Evolutionary conservation across 2,113 vertebrate genomes (phyloP).

Genomic region (Phyllopteryx taeniolatus): DNA sequence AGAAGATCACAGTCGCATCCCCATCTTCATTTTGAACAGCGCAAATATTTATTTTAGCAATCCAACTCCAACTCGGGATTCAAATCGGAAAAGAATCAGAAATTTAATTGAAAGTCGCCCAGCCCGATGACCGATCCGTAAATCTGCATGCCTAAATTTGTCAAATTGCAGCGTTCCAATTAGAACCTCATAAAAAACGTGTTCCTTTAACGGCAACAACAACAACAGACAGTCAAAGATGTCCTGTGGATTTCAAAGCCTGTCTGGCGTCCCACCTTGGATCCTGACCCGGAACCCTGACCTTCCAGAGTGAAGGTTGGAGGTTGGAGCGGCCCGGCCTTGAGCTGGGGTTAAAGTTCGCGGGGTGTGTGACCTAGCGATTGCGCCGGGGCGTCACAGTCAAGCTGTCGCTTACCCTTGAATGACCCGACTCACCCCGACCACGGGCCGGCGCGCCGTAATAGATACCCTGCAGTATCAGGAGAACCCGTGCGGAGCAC

Average conservation of each 20-base stretch:
- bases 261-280: constrained; percentile 29
- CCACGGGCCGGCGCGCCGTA: constrained; percentile 17
- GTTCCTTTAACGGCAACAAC: constrained; percentile 24
- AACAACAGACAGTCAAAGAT: constrained; percentile 47
- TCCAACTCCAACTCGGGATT: too few relatives aligned
- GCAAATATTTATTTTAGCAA: too few relatives aligned
- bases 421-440: constrained; percentile 43
- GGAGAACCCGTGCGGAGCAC: not conserved
- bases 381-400: constrained; percentile 50
- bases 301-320: constrained; percentile 13
- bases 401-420: constrained; percentile 36
- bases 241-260: constrained; percentile 52
- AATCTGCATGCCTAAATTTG: constrained; percentile 16
- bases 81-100: too few relatives aligned
- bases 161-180: not conserved
- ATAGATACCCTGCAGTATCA: not conserved
- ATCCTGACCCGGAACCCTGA: constrained; percentile 12
- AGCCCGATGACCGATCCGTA: not conserved
- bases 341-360: constrained; percentile 50
- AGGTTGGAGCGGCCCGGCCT: not conserved
- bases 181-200: not conserved
- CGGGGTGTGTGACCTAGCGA: constrained; percentile 57
- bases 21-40: too few relatives aligned
- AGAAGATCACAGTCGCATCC: too few relatives aligned
- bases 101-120: not conserved